A percentile compares a stretch with the other conserved stretches of the same genome.
phyloP scores from a whole-genome alignment of 35 echinoderm and acorn worm species.

The Holothuria glaberrima region DNA sequence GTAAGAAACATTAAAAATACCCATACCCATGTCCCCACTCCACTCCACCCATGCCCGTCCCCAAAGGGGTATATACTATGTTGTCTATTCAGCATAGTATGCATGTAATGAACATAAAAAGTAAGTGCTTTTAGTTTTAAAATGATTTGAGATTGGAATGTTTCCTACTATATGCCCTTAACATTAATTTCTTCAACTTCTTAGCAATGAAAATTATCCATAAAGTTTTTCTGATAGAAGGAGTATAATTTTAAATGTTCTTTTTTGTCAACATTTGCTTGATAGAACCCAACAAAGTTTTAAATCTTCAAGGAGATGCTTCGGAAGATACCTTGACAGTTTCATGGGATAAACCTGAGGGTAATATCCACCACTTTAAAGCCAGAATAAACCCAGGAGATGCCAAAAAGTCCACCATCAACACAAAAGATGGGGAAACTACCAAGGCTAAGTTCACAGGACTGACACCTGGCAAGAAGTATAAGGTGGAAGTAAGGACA shows the following conservation, averaged over 20 bases:
- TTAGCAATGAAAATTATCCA: too few relatives aligned
- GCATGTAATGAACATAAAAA: too few relatives aligned
- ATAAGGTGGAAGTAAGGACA: constrained; percentile 70
- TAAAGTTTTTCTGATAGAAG: too few relatives aligned
- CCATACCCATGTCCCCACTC: too few relatives aligned
- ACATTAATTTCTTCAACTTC: too few relatives aligned
- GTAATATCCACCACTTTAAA: constrained; percentile 64
- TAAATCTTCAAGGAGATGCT: constrained; percentile 54
- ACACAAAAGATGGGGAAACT: constrained; percentile 73
- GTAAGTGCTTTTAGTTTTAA: too few relatives aligned
- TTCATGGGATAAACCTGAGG: constrained; percentile 72
- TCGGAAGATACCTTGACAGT: constrained; percentile 60
- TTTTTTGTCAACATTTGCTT: neutral
- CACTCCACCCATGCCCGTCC: too few relatives aligned
- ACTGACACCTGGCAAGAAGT: constrained; percentile 80
- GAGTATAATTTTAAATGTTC: too few relatives aligned
- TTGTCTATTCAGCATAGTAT: too few relatives aligned
- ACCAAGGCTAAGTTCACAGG: constrained; percentile 83
- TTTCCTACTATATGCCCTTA: too few relatives aligned
- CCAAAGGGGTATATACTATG: too few relatives aligned
- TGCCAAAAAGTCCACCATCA: constrained; percentile 73
- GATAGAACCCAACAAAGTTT: constrained; percentile 68
- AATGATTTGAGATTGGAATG: too few relatives aligned
- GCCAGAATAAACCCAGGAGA: constrained; percentile 73
- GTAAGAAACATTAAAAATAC: constrained; percentile 50